Evolutionary conservation across 1,140 invertebrate genomes (phyloP).

Genomic region (Pseudomyrmex gracilis): DNA sequence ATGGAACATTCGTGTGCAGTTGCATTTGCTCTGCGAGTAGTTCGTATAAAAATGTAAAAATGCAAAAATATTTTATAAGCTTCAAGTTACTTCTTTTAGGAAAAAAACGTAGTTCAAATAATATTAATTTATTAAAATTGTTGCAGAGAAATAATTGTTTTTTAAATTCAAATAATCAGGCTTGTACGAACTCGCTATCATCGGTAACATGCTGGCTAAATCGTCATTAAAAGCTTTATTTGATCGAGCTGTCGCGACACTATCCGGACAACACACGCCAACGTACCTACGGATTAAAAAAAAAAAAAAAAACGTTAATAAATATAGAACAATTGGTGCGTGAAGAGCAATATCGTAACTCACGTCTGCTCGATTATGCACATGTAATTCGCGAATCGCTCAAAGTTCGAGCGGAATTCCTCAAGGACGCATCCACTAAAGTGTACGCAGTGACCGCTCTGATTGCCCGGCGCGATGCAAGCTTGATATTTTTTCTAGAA

Average conservation of each 20-base stretch:
- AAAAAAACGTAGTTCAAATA: too few relatives aligned
- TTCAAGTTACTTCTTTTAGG: too few relatives aligned
- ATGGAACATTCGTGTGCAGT: background rate
- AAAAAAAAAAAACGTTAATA: slow-evolving; percentile 20
- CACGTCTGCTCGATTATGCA: slow-evolving; percentile 89
- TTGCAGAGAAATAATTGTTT: too few relatives aligned
- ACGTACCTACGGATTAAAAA: slow-evolving; percentile 82
- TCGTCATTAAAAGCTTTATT: slow-evolving; percentile 12
- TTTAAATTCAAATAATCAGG: background rate
- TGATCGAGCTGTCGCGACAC: slow-evolving; percentile 12
- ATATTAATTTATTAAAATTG: too few relatives aligned
- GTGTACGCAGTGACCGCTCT: slow-evolving; percentile 88
- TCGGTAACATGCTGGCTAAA: slow-evolving; percentile 63
- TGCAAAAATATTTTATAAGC: background rate
- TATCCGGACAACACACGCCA: slow-evolving; percentile 88
- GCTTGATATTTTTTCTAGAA: slow-evolving; percentile 35
- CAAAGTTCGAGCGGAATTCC: slow-evolving; percentile 86
- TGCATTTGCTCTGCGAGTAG: background rate
- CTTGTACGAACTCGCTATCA: slow-evolving; percentile 54
- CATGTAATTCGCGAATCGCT: slow-evolving; percentile 87
- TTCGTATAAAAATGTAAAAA: background rate
- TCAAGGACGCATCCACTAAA: slow-evolving; percentile 88
- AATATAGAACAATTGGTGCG: background rate
- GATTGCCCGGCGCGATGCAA: slow-evolving; percentile 88
- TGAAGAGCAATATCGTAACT: slow-evolving; percentile 70